A percentile compares a stretch with the other conserved stretches of the same genome.
These are phyloP conservation scores for Theodoxus fluviatilis DNA, from an alignment of 2,888 invertebrate species.

Conservation along the genomic window DNA sequence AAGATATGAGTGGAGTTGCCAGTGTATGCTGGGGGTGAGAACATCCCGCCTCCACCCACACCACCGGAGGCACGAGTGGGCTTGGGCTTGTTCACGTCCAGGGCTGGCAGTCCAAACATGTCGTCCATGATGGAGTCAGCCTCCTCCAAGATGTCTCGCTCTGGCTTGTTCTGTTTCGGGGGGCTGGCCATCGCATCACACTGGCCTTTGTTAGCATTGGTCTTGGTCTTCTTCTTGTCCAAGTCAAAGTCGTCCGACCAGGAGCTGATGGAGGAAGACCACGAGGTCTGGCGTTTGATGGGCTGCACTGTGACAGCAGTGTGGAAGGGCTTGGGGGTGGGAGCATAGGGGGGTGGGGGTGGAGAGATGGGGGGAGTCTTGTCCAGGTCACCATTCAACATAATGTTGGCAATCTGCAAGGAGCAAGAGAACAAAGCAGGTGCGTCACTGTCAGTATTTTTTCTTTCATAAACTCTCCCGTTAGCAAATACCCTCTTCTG, in stretches of 20 bases:
- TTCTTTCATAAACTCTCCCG: no score
- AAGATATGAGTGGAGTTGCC: constrained; percentile 48
- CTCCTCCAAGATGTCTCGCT: no score
- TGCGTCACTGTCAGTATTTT: no score
- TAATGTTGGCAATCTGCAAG: no score
- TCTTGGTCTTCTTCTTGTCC: constrained; percentile 32
- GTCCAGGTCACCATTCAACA: no score
- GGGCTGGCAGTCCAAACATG: constrained; percentile 56
- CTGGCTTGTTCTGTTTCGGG: no score
- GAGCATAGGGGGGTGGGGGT: background rate
- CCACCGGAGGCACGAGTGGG: background rate
- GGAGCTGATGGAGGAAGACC: constrained; percentile 48
- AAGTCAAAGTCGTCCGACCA: constrained; percentile 55
- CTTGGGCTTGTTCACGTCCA: constrained; percentile 41
- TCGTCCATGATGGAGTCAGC: constrained; percentile 46
- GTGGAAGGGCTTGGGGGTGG: constrained; percentile 11
- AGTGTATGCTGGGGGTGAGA: background rate
- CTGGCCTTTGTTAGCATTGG: constrained; percentile 30
- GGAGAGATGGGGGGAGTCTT: constrained; percentile 20
- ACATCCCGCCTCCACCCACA: background rate
- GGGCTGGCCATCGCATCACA: constrained; percentile 17
- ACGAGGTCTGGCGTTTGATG: constrained; percentile 33
- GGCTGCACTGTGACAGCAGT: constrained; percentile 26
- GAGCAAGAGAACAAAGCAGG: no score
- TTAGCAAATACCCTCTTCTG: no score